Evolutionary conservation across 1,140 invertebrate genomes (phyloP).

Genomic region (Rhizoglyphus robini): DNA sequence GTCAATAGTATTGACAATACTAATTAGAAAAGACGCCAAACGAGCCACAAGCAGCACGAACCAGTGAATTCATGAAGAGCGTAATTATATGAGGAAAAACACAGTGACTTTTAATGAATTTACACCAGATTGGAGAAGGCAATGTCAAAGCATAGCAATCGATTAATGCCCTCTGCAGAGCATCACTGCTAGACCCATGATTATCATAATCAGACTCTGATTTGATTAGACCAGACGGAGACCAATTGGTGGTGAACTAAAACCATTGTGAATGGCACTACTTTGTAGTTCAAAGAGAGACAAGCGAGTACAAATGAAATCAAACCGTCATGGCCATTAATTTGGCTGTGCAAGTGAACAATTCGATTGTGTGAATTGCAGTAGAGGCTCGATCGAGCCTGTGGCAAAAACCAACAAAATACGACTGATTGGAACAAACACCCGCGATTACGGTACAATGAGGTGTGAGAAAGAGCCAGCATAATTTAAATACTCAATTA

Average conservation of each 20-base stretch:
- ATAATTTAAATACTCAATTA: not conserved
- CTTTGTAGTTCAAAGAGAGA: constrained; percentile 5
- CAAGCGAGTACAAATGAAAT: too few relatives aligned
- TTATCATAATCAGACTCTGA: too few relatives aligned
- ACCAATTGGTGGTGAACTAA: not conserved
- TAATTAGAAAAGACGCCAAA: not conserved
- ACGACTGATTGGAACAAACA: not conserved
- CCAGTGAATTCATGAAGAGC: too few relatives aligned
- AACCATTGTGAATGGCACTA: not conserved
- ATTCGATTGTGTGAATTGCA: too few relatives aligned
- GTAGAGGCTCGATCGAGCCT: too few relatives aligned
- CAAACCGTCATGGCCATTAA: too few relatives aligned
- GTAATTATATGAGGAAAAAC: too few relatives aligned
- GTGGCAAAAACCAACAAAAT: not conserved
- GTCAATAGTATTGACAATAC: too few relatives aligned
- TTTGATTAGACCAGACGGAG: not conserved
- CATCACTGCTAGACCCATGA: not conserved
- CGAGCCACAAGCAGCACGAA: too few relatives aligned
- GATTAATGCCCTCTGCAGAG: not conserved
- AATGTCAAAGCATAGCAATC: not conserved
- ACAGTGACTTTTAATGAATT: not conserved
- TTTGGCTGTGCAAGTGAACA: too few relatives aligned
- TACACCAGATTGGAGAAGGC: not conserved
- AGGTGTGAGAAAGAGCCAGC: not conserved
- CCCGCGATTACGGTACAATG: not conserved